A percentile compares a stretch with the other conserved stretches of the same genome.
phyloP scores from a whole-genome alignment of 2,113 vertebrate genomes.

The Grus americana region DNA sequence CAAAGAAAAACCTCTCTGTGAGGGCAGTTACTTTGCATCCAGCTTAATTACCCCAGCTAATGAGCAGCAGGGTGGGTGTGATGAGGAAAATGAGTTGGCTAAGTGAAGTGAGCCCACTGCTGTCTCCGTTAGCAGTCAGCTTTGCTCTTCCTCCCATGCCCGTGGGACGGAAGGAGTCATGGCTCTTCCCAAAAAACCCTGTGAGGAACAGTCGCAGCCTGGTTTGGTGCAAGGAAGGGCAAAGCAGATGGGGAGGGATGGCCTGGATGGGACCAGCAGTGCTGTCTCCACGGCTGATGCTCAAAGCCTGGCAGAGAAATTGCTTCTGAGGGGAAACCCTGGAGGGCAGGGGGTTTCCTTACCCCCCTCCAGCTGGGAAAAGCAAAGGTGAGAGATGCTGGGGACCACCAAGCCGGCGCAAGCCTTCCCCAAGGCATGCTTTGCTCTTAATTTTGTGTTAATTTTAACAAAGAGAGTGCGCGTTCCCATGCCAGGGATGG shows the following conservation, averaged over 20 bases:
- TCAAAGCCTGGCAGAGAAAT: not conserved
- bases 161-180: not conserved
- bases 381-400: not conserved
- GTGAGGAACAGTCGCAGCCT: rapidly evolving
- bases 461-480: not conserved
- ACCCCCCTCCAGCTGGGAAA: not conserved
- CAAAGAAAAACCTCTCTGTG: not conserved
- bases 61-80: not conserved
- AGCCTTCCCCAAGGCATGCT: not conserved
- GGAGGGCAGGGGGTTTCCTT: not conserved
- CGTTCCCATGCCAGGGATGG: rapidly evolving
- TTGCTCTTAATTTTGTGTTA: rapidly evolving
- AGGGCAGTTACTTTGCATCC: not conserved
- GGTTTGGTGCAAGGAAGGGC: rapidly evolving
- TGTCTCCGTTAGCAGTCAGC: not conserved
- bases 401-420: rapidly evolving
- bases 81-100: too few species aligned
- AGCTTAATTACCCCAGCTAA: not conserved
- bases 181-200: rapidly evolving
- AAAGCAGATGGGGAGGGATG: not conserved
- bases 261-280: not conserved
- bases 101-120: rapidly evolving
- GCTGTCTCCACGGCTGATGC: not conserved
- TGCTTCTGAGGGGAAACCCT: not conserved
- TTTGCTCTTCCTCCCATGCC: not conserved